These are phyloP conservation scores for Chloromyia formosa DNA, from an alignment of 2,888 invertebrate genomes.

Conservation along the genomic window DNA sequence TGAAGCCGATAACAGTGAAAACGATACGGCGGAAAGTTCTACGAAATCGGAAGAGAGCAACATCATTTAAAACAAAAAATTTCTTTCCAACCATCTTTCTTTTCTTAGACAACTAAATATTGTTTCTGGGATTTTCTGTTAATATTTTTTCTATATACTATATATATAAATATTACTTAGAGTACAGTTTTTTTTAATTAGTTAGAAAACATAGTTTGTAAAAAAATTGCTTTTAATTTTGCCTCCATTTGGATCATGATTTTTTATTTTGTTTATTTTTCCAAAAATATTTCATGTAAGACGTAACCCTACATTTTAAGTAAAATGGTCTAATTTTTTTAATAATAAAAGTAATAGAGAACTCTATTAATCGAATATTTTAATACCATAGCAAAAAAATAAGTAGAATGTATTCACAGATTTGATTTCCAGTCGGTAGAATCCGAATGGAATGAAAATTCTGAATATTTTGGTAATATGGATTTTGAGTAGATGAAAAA, in stretches of 20 bases:
- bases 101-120: not conserved
- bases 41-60: slow-evolving; percentile 38
- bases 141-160: not conserved
- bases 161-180: not conserved
- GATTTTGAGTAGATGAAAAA: no score
- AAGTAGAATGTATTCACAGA: no score
- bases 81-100: not conserved
- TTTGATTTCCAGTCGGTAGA: no score
- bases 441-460: no score
- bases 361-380: no score
- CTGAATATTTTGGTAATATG: no score
- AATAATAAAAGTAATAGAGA: no score
- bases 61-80: slow-evolving; percentile 13
- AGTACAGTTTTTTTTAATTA: not conserved
- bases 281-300: no score
- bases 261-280: no score
- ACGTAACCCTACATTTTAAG: no score
- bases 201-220: slow-evolving; percentile 1
- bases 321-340: no score
- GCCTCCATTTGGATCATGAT: slow-evolving; percentile 10
- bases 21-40: slow-evolving; percentile 12
- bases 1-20: not conserved
- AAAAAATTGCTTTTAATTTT: not conserved
- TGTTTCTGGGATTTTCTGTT: slow-evolving; percentile 13
- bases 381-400: no score